Conservation (phyloP, 2,888 invertebrate species). For the Lumbricus terrestris region DNA sequence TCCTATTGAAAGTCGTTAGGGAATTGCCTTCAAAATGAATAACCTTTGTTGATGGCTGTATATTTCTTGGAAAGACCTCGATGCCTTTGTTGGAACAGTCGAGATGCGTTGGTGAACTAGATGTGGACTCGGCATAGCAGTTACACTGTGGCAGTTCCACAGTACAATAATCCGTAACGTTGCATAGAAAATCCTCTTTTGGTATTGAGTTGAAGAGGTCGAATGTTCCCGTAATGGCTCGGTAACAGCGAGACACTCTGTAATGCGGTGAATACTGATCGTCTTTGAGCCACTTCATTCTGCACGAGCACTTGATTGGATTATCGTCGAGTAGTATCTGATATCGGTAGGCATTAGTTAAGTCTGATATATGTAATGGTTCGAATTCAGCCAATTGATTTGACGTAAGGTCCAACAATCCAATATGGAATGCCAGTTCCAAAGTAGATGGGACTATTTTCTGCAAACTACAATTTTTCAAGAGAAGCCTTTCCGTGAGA, state of each 20-base stretch:
- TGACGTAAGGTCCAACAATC: not conserved
- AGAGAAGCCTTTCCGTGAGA: not conserved
- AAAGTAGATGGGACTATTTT: not conserved
- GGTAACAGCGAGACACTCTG: not conserved
- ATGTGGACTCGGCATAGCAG: not conserved
- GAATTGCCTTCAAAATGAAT: not conserved
- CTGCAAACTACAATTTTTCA: not conserved
- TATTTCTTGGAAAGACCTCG: not conserved
- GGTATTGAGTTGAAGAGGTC: not conserved
- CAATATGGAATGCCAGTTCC: not conserved
- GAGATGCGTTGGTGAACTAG: not conserved
- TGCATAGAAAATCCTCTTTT: conserved; percentile 7
- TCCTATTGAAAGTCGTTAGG: not conserved
- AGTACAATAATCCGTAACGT: not conserved
- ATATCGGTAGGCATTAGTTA: not conserved
- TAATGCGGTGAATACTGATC: not conserved
- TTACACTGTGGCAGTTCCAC: not conserved
- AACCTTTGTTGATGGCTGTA: not conserved
- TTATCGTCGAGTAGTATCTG: not conserved
- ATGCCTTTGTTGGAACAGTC: not conserved
- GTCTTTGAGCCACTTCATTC: not conserved
- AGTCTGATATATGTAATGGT: not conserved
- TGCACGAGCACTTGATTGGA: not conserved
- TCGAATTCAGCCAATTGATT: not conserved
- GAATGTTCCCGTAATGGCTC: not conserved